phyloP scores from a whole-genome alignment of 2,888 invertebrate species.

The Amblyteles armatorius region DNA sequence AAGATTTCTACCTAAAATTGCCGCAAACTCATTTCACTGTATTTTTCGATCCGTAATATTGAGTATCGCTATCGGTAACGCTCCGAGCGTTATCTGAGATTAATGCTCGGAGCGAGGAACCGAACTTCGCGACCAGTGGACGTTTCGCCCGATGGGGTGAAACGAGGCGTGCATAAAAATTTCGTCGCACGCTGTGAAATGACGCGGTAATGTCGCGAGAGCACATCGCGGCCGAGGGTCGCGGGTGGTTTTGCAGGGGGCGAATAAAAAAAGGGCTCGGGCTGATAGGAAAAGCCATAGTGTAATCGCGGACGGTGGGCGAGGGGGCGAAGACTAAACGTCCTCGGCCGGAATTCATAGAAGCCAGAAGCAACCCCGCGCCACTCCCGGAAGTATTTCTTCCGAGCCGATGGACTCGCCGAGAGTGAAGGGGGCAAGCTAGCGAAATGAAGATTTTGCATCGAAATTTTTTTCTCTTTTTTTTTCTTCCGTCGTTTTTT shows the following conservation, averaged over 20 bases:
- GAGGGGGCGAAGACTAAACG: constrained; percentile 57
- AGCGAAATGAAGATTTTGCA: constrained; percentile 83
- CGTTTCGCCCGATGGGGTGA: constrained; percentile 27
- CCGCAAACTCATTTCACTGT: too few species aligned
- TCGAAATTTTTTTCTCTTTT: constrained; percentile 79
- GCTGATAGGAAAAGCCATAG: constrained; percentile 60
- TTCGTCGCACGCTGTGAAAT: constrained; percentile 54
- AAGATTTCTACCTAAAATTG: too few species aligned
- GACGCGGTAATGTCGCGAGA: constrained; percentile 66
- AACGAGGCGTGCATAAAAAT: constrained; percentile 57
- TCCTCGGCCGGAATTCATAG: constrained; percentile 40
- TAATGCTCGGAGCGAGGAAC: too few species aligned
- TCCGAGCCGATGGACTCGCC: constrained; percentile 80
- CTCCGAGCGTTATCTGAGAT: too few species aligned
- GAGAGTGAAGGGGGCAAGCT: constrained; percentile 64
- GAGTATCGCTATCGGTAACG: too few species aligned
- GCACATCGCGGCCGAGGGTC: constrained; percentile 56
- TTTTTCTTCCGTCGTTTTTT: constrained; percentile 7
- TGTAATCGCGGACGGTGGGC: constrained; percentile 19
- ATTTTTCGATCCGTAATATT: too few species aligned
- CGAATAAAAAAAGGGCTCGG: constrained; percentile 57
- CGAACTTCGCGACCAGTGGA: too few species aligned
- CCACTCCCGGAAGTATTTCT: constrained; percentile 83
- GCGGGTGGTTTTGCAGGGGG: constrained; percentile 57
- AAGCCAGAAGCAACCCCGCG: constrained; percentile 45